These are phyloP conservation scores for Trachops cirrhosus DNA, from an alignment of 2,797 vertebrate genomes.

Conservation along the genomic window DNA sequence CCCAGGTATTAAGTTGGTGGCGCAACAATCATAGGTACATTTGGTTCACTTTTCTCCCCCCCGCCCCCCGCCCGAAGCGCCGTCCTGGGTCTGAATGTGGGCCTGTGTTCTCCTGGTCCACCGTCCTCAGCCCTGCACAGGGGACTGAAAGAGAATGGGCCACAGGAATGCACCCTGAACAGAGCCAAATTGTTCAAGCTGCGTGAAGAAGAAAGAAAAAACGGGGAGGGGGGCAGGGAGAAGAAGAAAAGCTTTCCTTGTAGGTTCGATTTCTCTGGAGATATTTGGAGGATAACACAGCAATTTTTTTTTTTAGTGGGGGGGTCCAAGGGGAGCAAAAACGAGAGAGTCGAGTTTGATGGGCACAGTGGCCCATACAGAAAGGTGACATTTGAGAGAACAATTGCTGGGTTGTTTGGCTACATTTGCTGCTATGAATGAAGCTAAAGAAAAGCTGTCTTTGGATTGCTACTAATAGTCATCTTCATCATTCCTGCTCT, in stretches of 20 bases:
- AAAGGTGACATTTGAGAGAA: conserved; percentile 85
- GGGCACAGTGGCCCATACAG: conserved; percentile 76
- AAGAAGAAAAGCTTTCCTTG: conserved; percentile 72
- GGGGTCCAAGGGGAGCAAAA: neutral
- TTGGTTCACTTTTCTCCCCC: conserved; percentile 63
- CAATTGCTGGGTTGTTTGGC: conserved; percentile 83
- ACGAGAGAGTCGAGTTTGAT: conserved; percentile 66
- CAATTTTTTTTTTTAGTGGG: conserved; percentile 72
- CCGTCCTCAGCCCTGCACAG: conserved; percentile 56
- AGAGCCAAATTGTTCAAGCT: conserved; percentile 80
- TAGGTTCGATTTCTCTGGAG: conserved; percentile 73
- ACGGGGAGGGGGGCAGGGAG: neutral
- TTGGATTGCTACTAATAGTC: conserved; percentile 80
- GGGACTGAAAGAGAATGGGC: conserved; percentile 76
- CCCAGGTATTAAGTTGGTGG: conserved; percentile 82
- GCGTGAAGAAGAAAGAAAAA: conserved; percentile 75
- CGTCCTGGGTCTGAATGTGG: conserved; percentile 72
- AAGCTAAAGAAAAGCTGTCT: conserved; percentile 84
- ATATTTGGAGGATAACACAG: conserved; percentile 74
- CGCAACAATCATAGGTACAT: conserved; percentile 74
- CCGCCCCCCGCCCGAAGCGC: neutral
- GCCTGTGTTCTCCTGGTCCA: conserved; percentile 74
- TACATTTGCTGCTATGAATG: conserved; percentile 80
- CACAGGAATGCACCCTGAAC: conserved; percentile 81
- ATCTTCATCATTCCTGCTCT: conserved; percentile 77